phyloP scores from a whole-genome alignment of 2,888 invertebrate species.

The Aethes cnicana region DNA sequence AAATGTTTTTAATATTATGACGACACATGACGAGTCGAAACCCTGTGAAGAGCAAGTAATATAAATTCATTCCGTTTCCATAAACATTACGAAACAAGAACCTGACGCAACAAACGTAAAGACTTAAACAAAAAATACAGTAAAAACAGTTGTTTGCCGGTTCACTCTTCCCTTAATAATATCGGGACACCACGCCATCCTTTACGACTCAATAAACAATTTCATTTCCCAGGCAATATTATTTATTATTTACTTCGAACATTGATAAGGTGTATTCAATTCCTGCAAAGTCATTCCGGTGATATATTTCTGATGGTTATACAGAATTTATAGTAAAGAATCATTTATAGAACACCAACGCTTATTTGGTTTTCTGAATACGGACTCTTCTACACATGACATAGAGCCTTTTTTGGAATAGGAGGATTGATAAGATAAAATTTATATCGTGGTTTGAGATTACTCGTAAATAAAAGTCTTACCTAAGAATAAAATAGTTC shows the following conservation, averaged over 20 bases:
- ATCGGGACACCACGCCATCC: slow-evolving; percentile 22
- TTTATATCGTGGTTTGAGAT: slow-evolving; percentile 36
- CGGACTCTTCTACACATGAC: no score
- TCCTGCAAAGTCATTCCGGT: slow-evolving; percentile 59
- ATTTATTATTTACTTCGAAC: slow-evolving; percentile 34
- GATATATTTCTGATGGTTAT: slow-evolving; percentile 55
- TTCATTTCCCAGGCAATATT: slow-evolving; percentile 33
- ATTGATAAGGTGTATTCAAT: slow-evolving; percentile 52
- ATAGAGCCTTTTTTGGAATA: no score
- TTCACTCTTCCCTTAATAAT: slow-evolving; percentile 15
- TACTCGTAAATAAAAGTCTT: no score
- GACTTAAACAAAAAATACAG: background rate
- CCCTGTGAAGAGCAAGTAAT: no score
- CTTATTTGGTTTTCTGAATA: no score
- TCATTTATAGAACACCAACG: no score
- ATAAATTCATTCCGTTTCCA: no score
- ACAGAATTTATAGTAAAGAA: slow-evolving; percentile 52
- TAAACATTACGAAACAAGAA: background rate
- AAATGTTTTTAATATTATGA: no score
- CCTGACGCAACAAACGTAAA: slow-evolving; percentile 3
- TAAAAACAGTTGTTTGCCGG: slow-evolving; percentile 19
- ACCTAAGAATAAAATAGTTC: no score
- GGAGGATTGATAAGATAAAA: no score
- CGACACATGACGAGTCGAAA: no score
- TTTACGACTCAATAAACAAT: slow-evolving; percentile 33